Evolutionary conservation across 1,140 invertebrate species (phyloP).

Genomic region (Macrotrachela quadricornifera): DNA sequence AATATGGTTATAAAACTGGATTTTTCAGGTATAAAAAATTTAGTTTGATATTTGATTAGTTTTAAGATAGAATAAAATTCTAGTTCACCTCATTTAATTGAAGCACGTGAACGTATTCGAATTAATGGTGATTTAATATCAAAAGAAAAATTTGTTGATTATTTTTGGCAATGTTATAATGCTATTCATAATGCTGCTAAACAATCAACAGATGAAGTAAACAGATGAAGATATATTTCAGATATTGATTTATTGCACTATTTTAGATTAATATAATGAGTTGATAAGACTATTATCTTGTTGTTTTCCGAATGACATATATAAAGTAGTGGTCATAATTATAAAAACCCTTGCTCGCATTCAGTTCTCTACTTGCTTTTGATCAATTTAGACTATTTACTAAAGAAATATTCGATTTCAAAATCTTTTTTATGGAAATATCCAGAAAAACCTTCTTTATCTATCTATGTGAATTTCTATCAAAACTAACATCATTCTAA

Average conservation of each 20-base stretch:
- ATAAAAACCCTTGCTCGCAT: too few relatives aligned
- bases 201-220: background rate
- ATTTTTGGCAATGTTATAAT: slow-evolving; percentile 45
- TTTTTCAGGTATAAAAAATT: slow-evolving; percentile 44
- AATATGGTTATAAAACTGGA: slow-evolving; percentile 66
- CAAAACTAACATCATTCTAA: too few relatives aligned
- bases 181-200: too few relatives aligned
- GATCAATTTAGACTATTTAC: too few relatives aligned
- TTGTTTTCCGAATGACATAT: background rate
- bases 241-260: background rate
- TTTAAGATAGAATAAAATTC: slow-evolving; percentile 9
- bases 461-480: too few relatives aligned
- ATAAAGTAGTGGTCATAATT: too few relatives aligned
- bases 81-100: slow-evolving; percentile 78
- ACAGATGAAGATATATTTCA: background rate
- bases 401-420: too few relatives aligned
- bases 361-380: too few relatives aligned
- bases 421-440: too few relatives aligned
- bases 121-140: slow-evolving; percentile 58
- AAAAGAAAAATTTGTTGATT: slow-evolving; percentile 46
- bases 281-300: background rate
- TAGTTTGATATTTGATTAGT: background rate
- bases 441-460: too few relatives aligned
- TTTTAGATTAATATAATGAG: background rate
- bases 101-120: slow-evolving; percentile 70